A percentile compares a stretch with the other conserved stretches of the same genome.
These are phyloP conservation scores for Melopsittacus undulatus DNA, from an alignment of 2,797 vertebrate genomes.

Conservation along the genomic window DNA sequence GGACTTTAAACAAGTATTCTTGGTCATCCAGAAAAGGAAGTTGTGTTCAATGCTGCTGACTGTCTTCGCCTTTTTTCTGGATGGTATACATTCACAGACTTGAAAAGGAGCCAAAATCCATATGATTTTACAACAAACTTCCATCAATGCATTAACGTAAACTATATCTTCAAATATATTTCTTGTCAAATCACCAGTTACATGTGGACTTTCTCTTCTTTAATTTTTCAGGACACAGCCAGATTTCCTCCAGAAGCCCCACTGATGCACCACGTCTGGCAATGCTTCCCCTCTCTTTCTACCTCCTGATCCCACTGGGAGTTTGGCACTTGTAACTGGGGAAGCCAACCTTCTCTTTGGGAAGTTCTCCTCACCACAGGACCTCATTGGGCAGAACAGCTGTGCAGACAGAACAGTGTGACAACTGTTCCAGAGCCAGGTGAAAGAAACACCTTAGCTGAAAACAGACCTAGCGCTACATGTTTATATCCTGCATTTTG, in stretches of 20 bases:
- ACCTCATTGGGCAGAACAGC: neutral
- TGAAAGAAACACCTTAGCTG: neutral
- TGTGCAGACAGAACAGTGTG: no score
- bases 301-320: neutral
- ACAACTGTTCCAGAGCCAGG: neutral
- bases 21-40: neutral
- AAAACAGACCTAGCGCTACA: neutral
- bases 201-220: neutral
- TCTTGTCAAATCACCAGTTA: neutral
- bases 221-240: conserved; percentile 4
- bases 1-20: neutral
- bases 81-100: neutral
- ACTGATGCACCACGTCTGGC: neutral
- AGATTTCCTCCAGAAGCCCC: neutral
- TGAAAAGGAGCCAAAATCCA: neutral
- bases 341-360: neutral
- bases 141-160: neutral
- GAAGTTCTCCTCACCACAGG: neutral
- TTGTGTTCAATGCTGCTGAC: neutral
- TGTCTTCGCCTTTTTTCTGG: neutral
- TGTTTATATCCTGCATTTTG: neutral
- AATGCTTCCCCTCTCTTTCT: neutral
- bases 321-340: neutral
- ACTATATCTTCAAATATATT: neutral
- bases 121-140: neutral